Evolutionary conservation across 2,113 vertebrate species (phyloP).

Genomic region (Pterocles gutturalis): DNA sequence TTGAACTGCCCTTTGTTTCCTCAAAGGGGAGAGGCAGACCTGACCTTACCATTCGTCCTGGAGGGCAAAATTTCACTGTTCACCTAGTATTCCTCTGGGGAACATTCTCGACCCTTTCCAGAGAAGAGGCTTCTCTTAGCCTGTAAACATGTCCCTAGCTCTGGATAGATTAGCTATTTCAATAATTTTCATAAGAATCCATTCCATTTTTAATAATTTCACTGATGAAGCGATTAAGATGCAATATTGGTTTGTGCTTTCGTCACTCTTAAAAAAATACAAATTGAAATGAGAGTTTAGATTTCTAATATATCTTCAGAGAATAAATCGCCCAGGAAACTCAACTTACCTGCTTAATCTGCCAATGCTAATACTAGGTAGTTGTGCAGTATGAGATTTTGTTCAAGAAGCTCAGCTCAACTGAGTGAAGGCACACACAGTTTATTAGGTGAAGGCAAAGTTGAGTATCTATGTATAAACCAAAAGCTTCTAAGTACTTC

Average conservation of each 20-base stretch:
- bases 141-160: not conserved
- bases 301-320: not conserved
- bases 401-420: conserved; percentile 80
- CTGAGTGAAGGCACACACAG: conserved; percentile 71
- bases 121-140: not conserved
- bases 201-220: not conserved
- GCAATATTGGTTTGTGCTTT: not conserved
- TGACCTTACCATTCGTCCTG: not conserved
- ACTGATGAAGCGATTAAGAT: not conserved
- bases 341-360: conserved; percentile 5
- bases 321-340: not conserved
- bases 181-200: not conserved
- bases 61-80: not conserved
- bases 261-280: not conserved
- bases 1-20: not conserved
- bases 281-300: not conserved
- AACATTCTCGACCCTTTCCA: not conserved
- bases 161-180: not conserved
- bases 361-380: conserved; percentile 74
- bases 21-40: not conserved
- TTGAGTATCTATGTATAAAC: not conserved
- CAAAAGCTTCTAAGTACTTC: conserved; percentile 70
- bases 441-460: conserved; percentile 80
- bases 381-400: conserved; percentile 74
- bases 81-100: not conserved